Percentiles rank a stretch among this genome's conserved stretches.
Evolutionary conservation across 2,113 vertebrate genomes (phyloP).

Genomic region (Donacobius atricapilla): DNA sequence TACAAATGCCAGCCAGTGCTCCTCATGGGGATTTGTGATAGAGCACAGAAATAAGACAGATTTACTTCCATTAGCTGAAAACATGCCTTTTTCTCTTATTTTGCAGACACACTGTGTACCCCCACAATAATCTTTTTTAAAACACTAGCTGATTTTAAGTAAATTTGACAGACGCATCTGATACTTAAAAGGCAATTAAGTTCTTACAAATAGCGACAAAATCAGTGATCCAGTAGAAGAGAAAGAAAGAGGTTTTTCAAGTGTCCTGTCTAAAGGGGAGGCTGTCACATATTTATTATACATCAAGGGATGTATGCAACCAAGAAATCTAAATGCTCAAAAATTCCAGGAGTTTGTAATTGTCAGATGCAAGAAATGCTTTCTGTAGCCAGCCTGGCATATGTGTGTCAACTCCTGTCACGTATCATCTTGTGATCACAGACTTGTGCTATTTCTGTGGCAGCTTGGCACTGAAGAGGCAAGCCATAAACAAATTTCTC

Average conservation of each 20-base stretch:
- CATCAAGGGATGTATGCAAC: not conserved
- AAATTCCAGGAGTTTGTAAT: not conserved
- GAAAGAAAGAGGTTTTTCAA: not conserved
- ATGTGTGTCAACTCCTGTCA: not conserved
- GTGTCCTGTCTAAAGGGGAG: not conserved
- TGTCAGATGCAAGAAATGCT: not conserved
- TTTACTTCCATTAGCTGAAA: not conserved
- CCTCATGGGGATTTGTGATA: constrained; percentile 25
- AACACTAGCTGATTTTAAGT: not conserved
- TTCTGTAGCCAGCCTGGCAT: not conserved
- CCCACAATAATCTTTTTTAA: not conserved
- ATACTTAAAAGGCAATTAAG: not conserved
- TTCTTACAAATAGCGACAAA: not conserved
- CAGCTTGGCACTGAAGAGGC: not conserved
- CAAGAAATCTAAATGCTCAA: not conserved
- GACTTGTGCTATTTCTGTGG: not conserved
- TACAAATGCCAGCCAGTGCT: constrained; percentile 25
- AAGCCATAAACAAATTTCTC: not conserved
- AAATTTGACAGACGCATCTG: not conserved
- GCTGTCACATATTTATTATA: not conserved
- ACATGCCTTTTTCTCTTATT: not conserved
- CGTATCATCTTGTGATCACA: not conserved
- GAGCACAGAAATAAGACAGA: constrained; percentile 12
- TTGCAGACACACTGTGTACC: not conserved
- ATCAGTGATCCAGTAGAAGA: not conserved